These are phyloP conservation scores for Poecilia picta DNA, from an alignment of 2,797 vertebrate species.

Conservation along the genomic window DNA sequence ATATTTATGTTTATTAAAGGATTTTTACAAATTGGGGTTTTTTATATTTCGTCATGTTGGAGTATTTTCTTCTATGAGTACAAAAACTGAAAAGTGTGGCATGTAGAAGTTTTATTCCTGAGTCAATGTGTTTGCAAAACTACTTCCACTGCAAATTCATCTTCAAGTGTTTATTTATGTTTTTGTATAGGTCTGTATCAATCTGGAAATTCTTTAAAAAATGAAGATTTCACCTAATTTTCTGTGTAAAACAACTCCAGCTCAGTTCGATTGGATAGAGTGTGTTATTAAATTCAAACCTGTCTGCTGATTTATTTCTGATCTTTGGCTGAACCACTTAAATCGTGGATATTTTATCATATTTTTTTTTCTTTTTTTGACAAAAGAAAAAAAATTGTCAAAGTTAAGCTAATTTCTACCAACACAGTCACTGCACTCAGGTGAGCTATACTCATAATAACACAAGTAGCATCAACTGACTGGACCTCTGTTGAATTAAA, in stretches of 20 bases:
- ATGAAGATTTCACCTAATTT: background rate
- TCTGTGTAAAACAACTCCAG: background rate
- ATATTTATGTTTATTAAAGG: background rate
- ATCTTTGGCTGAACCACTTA: background rate
- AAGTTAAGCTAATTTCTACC: no score
- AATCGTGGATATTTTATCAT: background rate
- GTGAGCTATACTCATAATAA: no score
- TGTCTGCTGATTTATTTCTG: background rate
- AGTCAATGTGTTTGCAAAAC: background rate
- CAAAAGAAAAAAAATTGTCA: no score
- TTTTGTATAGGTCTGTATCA: background rate
- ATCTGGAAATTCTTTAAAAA: background rate
- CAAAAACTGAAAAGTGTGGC: background rate
- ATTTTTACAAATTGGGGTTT: background rate
- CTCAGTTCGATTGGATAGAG: no score
- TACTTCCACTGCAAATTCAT: background rate
- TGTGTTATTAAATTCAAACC: no score
- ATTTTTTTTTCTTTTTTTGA: no score
- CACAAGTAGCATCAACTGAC: no score
- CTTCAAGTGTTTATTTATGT: background rate
- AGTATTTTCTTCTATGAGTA: background rate
- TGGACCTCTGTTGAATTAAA: no score
- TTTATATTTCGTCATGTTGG: background rate
- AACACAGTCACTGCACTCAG: no score
- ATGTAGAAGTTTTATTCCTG: background rate